Percentiles rank a stretch among this genome's conserved stretches.
Evolutionary conservation across 1,140 invertebrate species (phyloP).

Genomic region (Meloidogyne floridensis): DNA sequence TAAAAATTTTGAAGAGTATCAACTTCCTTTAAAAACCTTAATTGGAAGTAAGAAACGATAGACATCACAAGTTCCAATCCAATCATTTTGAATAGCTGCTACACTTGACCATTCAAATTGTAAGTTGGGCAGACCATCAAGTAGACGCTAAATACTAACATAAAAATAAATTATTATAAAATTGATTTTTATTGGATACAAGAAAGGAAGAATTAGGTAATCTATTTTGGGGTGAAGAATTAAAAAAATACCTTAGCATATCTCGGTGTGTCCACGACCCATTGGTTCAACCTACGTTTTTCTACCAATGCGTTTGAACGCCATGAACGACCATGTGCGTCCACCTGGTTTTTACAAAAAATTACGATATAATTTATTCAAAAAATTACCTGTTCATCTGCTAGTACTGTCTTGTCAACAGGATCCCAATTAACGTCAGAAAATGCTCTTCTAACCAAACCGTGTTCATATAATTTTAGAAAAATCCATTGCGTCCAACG

Average conservation of each 20-base stretch:
- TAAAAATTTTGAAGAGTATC: neutral
- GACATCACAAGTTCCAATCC: constrained; percentile 91
- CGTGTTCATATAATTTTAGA: constrained; percentile 81
- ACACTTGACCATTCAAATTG: constrained; percentile 77
- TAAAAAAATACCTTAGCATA: constrained; percentile 76
- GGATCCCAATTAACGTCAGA: constrained; percentile 98
- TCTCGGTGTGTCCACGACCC: constrained; percentile 89
- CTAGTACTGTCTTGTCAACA: constrained; percentile 91
- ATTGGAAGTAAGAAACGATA: constrained; percentile 76
- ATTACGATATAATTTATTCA: neutral
- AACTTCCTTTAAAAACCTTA: constrained; percentile 48
- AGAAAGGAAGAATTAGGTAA: too few species aligned
- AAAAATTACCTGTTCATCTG: constrained; percentile 80
- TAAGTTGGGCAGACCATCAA: constrained; percentile 76
- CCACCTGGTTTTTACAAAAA: constrained; percentile 70
- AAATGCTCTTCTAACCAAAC: constrained; percentile 66
- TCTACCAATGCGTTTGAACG: constrained; percentile 92
- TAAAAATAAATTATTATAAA: too few species aligned
- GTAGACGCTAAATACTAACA: constrained; percentile 67
- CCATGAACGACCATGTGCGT: constrained; percentile 87
- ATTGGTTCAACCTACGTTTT: constrained; percentile 84
- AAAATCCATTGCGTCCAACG: constrained; percentile 94
- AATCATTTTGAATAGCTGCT: constrained; percentile 84
- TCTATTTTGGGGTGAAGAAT: neutral
- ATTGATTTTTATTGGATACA: too few species aligned